Evolutionary conservation across 2,113 vertebrate species (phyloP), one percentile per base, ranked within the genome.

Genomic region (Nannospalax galili): DNA sequence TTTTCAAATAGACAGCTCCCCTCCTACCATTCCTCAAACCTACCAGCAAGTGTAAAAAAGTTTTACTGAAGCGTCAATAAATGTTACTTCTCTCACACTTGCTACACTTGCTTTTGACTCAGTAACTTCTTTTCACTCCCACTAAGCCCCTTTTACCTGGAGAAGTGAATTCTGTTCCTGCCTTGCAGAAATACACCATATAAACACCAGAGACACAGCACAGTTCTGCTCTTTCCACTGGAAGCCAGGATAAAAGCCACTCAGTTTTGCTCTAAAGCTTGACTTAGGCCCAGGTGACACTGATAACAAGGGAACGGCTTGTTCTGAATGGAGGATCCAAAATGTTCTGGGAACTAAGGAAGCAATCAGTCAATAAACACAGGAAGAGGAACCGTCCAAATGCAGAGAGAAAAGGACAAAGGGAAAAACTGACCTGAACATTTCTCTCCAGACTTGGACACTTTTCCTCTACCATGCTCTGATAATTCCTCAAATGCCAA

Each of bases 321-420:
- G 15, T 84, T 97, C 92, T 72, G 48, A 96, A 70, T 72, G 70
- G 77, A 88, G 84, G 7, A 79, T 95, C 93, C 97, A 95, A 93
- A 96, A 92, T 89, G 91, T 90, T 74, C 64, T 95, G 64, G 80
- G 62, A 94, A 95, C 94, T 85, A 91, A 87, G 86, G 93, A 56
- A 79, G 19, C 81, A 93, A 96, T 88, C 84, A 87, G 97, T 67
- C 73, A 95, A 56, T 92, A 94, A 95, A 37, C 35, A 24, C 84
- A 72, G 37, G 45, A 96, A 97, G 96, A 97, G 86, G 74, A 95
- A 28, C 67, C 91, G 93, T 91, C 87, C 80, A 58, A 88, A 56
- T 75, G 62, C 40, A 64, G 80, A 94, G 70, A 64, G 22, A 37
- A 7, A 91, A 64, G 45, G 15, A 64, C 88, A 48, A 64, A 40